These are phyloP conservation scores for Sapajus apella DNA, from an alignment of 2,113 vertebrate genomes.

Conservation along the genomic window DNA sequence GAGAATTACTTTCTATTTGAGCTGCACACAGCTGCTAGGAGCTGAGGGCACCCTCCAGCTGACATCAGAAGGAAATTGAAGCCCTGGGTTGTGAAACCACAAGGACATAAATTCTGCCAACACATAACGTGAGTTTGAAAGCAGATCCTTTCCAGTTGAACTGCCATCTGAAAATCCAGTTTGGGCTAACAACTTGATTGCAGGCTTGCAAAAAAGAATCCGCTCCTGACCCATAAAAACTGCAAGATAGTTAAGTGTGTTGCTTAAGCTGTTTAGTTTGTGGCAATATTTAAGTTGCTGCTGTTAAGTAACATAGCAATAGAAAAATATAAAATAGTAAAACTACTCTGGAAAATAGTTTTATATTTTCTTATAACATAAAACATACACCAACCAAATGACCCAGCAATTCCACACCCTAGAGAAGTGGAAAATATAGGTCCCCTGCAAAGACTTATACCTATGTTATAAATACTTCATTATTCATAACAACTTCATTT, in stretches of 20 bases:
- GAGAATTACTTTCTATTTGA: conserved; percentile 19
- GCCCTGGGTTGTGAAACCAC: neutral
- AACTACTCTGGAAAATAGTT: neutral
- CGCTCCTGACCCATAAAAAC: neutral
- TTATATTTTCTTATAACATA: neutral
- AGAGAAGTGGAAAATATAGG: neutral
- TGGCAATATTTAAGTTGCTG: neutral
- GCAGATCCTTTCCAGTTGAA: neutral
- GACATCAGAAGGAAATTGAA: neutral
- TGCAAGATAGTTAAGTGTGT: neutral
- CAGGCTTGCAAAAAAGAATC: neutral
- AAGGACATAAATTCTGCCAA: neutral
- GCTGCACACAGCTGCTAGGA: neutral
- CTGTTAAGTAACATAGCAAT: neutral
- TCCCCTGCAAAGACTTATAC: neutral
- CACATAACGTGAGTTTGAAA: neutral
- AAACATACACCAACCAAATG: neutral
- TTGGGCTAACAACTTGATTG: neutral
- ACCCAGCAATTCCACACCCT: neutral
- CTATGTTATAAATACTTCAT: too few relatives aligned
- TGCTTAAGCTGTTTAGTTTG: neutral
- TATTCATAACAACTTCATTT: neutral
- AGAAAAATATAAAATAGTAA: neutral
- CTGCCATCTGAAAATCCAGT: neutral
- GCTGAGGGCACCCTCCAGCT: neutral